phyloP scores from a whole-genome alignment of 2,797 vertebrate species.

The Acridotheres tristis region DNA sequence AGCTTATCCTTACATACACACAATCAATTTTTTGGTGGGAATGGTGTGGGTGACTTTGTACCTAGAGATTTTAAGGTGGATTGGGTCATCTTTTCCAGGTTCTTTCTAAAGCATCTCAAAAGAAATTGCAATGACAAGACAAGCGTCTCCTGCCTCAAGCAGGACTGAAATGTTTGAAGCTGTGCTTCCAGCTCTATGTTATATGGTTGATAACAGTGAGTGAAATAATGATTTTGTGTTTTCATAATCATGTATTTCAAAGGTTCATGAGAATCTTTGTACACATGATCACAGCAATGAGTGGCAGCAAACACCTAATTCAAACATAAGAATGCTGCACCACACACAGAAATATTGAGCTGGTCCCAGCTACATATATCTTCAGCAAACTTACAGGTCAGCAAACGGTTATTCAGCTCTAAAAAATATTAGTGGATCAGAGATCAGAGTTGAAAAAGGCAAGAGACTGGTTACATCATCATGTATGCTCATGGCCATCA shows the following conservation, averaged over 20 bases:
- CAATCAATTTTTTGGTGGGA: not conserved
- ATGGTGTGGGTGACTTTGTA: not conserved
- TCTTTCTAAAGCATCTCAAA: not conserved
- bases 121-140: not conserved
- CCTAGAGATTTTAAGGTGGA: not conserved
- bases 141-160: fast-evolving
- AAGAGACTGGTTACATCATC: not conserved
- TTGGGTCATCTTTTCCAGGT: not conserved
- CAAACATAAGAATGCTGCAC: not conserved
- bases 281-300: not conserved
- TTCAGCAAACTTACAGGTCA: not conserved
- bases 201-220: not conserved
- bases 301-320: not conserved
- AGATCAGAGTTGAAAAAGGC: not conserved
- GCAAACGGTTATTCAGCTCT: not conserved
- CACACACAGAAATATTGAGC: not conserved
- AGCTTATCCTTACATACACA: not conserved
- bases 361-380: not conserved
- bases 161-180: not conserved
- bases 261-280: not conserved
- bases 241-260: not conserved
- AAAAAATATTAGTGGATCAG: not conserved
- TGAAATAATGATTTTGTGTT: not conserved
- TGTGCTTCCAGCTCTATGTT: not conserved
- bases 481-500: not conserved